phyloP scores from a whole-genome alignment of 2,888 invertebrate species.

The Drosophila meridionalis region DNA sequence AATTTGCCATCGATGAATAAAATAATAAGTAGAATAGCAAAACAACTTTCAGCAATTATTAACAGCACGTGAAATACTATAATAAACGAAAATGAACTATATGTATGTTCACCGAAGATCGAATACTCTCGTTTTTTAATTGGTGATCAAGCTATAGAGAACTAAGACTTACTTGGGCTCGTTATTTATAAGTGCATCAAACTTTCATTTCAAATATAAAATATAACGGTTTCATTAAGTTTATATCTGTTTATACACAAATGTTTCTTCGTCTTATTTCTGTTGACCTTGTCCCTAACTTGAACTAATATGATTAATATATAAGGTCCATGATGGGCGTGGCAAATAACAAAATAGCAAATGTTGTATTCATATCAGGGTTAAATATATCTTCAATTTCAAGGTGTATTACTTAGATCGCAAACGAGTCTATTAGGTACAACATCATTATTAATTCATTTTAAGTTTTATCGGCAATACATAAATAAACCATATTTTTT shows the following conservation, averaged over 20 bases:
- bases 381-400: neutral
- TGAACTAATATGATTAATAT: neutral
- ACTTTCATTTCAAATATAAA: too few species aligned
- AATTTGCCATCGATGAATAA: conserved; percentile 23
- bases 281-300: neutral
- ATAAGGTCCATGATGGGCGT: neutral
- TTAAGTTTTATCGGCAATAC: too few species aligned
- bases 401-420: neutral
- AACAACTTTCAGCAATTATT: neutral
- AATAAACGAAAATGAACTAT: neutral
- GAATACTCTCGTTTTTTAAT: neutral
- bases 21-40: conserved; percentile 6
- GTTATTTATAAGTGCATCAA: neutral
- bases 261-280: too few species aligned
- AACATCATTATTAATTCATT: neutral
- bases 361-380: neutral
- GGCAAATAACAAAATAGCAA: neutral
- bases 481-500: too few species aligned
- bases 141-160: neutral
- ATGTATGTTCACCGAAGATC: neutral
- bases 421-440: neutral
- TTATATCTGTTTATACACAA: too few species aligned
- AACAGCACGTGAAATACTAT: conserved; percentile 42
- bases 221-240: too few species aligned
- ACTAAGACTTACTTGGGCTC: neutral